Percentiles rank a stretch among this genome's conserved stretches.
phyloP scores from a whole-genome alignment of 2,888 invertebrate genomes.

The Melipona beecheii region DNA sequence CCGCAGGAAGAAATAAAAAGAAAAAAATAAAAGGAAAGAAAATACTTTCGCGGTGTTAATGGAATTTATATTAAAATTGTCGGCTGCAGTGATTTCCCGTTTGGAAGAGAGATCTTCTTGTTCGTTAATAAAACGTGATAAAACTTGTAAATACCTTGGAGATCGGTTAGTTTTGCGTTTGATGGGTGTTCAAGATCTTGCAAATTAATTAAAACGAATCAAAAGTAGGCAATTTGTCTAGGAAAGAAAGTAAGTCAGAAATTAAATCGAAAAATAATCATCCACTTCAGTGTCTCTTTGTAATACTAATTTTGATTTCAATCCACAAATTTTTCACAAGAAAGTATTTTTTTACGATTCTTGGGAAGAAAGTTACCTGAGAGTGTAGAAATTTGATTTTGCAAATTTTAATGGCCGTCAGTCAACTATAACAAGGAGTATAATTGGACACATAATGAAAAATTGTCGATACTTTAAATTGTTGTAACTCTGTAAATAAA shows the following conservation, averaged over 20 bases:
- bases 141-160: not conserved
- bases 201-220: not conserved
- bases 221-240: not conserved
- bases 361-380: not conserved
- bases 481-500: too few relatives aligned
- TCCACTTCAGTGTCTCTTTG: not conserved
- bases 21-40: not conserved
- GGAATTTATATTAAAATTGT: constrained; percentile 6
- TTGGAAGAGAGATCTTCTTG: constrained; percentile 4
- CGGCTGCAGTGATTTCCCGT: constrained; percentile 11
- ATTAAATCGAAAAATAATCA: not conserved
- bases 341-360: not conserved
- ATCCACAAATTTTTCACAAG: not conserved
- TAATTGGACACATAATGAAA: too few relatives aligned
- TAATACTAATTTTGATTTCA: not conserved
- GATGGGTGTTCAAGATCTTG: not conserved
- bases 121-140: not conserved
- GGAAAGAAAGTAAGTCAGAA: not conserved
- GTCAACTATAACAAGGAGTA: not conserved
- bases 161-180: not conserved
- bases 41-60: constrained; percentile 12
- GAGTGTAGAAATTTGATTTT: not conserved
- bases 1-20: not conserved
- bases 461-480: too few relatives aligned
- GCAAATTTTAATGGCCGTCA: not conserved